Evolutionary conservation across 2,888 invertebrate genomes (phyloP), one percentile per base, ranked within the genome.

Genomic region (Polydrusus cervinus): DNA sequence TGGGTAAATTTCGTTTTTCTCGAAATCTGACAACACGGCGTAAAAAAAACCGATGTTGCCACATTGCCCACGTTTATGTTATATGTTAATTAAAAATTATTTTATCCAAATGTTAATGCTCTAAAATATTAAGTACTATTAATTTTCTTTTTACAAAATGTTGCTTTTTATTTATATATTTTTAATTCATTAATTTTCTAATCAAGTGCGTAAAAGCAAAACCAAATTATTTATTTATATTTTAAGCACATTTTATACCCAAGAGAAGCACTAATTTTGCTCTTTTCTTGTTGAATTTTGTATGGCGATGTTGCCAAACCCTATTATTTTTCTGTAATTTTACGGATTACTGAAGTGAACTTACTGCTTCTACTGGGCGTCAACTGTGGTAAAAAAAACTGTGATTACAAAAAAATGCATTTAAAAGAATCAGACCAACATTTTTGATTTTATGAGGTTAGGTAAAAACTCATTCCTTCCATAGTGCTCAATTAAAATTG

Each of bases 401-500:
- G 74, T 74, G 74, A 74, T 74, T 62, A n/a, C 14, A 67, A 47
- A 68, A 73, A 62, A 74, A 67, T 74, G 74, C 74, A 74, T 74
- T 74, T 74, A 74, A 51, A 38, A 40, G 14, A 57, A 55, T 16
- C 61, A 74, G 74, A 74, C 74, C 74, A 74, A 74, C 68, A 71
- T 64, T 68, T 57, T 25, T 57, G 5, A 55, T 45, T 40, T 43
- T 25, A 30, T 53, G 53, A 51, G 49, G 47, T 20, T 16, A 61
- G 55, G 68, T 68, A 66, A 67, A 65, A 78, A 89, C 90, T 87
- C 87, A 91, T 91, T 91, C 91, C 91, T 91, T 91, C 91, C 91
- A 90, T 89, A 90, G 91, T 91, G 91, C 91, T 91, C 91, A 90
- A 90, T 88, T 87, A 73, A n/a, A 73, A 76, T 25, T 18, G 62